phyloP scores from a whole-genome alignment of 2,888 invertebrate species.

The Sarcophaga caerulescens region DNA sequence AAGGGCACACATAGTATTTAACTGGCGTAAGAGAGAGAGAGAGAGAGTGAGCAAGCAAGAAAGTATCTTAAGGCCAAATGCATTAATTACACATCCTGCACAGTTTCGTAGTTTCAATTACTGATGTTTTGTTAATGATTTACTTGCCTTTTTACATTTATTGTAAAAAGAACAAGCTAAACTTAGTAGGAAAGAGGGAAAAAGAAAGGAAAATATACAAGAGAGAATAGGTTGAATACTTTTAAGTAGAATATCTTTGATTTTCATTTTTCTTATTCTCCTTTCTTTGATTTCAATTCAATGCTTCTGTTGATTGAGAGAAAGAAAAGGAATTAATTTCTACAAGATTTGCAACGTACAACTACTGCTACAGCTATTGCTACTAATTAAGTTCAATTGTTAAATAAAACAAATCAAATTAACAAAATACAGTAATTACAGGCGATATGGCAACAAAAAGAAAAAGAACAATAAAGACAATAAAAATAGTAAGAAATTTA shows the following conservation, averaged over 20 bases:
- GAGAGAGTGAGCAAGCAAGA: not conserved
- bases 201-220: conserved; percentile 1
- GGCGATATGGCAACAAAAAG: too few relatives aligned
- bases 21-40: too few relatives aligned
- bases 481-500: too few relatives aligned
- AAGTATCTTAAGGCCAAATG: conserved; percentile 54
- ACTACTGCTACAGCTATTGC: not conserved
- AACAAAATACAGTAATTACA: conserved; percentile 28
- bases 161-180: not conserved
- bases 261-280: conserved; percentile 6
- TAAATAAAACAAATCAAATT: conserved; percentile 54
- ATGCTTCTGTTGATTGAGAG: not conserved
- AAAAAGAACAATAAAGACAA: too few relatives aligned
- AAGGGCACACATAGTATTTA: too few relatives aligned
- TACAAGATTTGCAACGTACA: conserved; percentile 41
- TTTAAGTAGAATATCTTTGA: not conserved
- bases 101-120: conserved; percentile 46
- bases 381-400: conserved; percentile 63
- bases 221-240: not conserved
- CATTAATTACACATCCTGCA: conserved; percentile 58
- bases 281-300: not conserved
- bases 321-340: conserved; percentile 17
- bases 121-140: conserved; percentile 50
- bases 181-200: not conserved
- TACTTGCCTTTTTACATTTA: not conserved